Percentiles rank a stretch among this genome's conserved stretches.
Evolutionary conservation across 1,140 invertebrate species (phyloP).

Genomic region (Drosophila repletoides): DNA sequence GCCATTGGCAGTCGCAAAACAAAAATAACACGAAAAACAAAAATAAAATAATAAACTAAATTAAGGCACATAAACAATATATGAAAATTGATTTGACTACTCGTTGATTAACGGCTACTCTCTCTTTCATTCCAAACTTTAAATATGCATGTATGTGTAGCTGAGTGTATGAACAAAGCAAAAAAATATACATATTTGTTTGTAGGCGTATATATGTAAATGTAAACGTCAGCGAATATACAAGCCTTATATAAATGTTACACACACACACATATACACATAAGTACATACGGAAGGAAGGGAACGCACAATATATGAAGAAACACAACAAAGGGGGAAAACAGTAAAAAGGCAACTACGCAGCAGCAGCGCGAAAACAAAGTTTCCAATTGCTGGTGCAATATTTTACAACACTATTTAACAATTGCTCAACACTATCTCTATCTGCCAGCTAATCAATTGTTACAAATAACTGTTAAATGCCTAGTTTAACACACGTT

Average conservation of each 20-base stretch:
- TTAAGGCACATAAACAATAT: slow-evolving; percentile 18
- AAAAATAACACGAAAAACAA: slow-evolving; percentile 32
- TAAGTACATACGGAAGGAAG: background rate
- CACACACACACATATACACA: background rate
- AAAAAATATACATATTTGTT: background rate
- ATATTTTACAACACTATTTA: slow-evolving; percentile 47
- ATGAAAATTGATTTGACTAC: slow-evolving; percentile 13
- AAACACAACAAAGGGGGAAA: slow-evolving; percentile 37
- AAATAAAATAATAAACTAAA: slow-evolving; percentile 9
- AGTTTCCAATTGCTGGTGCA: slow-evolving; percentile 34
- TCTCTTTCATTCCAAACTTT: slow-evolving; percentile 37
- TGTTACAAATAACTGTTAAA: slow-evolving; percentile 26
- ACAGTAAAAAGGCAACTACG: slow-evolving; percentile 42
- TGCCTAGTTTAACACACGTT: slow-evolving; percentile 21
- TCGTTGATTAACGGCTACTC: slow-evolving; percentile 21
- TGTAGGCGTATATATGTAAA: slow-evolving; percentile 3
- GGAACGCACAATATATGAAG: slow-evolving; percentile 5
- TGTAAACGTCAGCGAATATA: slow-evolving; percentile 17
- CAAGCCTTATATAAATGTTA: slow-evolving; percentile 5
- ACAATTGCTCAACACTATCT: slow-evolving; percentile 14
- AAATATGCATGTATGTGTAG: slow-evolving; percentile 2
- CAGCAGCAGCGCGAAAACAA: slow-evolving; percentile 45
- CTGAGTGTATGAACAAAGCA: slow-evolving; percentile 8
- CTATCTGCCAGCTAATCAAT: slow-evolving; percentile 36
- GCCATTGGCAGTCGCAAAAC: slow-evolving; percentile 45